Percentiles rank a stretch among this genome's conserved stretches.
Evolutionary conservation across 2,888 invertebrate species (phyloP).

Genomic region (Dysmachus trigonus): DNA sequence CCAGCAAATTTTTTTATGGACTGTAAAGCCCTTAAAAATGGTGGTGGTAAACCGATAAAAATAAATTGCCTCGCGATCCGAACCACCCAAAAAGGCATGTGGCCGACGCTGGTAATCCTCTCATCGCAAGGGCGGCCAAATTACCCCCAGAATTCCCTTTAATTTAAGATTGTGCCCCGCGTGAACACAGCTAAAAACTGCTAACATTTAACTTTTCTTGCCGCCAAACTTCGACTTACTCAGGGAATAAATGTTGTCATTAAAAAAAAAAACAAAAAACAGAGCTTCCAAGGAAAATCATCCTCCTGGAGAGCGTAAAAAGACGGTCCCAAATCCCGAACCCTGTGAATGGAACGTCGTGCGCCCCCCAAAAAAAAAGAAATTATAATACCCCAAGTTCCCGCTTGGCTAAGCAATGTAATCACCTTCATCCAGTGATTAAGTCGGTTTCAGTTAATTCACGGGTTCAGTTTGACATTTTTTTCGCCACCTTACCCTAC

Average conservation of each 20-base stretch:
- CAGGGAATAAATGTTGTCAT: background rate
- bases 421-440: slow-evolving; percentile 3
- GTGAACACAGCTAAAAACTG: background rate
- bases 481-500: background rate
- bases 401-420: background rate
- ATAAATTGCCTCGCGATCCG: background rate
- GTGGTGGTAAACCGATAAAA: background rate
- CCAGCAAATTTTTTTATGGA: background rate
- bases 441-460: slow-evolving; percentile 17
- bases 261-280: background rate
- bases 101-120: background rate
- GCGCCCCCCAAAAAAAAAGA: background rate
- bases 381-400: background rate
- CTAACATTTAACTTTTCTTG: background rate
- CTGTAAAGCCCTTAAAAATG: background rate
- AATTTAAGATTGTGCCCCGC: background rate
- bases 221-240: background rate
- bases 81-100: background rate
- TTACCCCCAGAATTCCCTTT: background rate
- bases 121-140: background rate
- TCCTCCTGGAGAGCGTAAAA: background rate
- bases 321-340: background rate
- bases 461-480: slow-evolving; percentile 23
- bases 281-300: background rate
- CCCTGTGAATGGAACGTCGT: background rate